These are phyloP conservation scores for Eunapius fragilis DNA, from an alignment of 37 sponge, comb jelly and placozoan genomes.

Conservation along the genomic window DNA sequence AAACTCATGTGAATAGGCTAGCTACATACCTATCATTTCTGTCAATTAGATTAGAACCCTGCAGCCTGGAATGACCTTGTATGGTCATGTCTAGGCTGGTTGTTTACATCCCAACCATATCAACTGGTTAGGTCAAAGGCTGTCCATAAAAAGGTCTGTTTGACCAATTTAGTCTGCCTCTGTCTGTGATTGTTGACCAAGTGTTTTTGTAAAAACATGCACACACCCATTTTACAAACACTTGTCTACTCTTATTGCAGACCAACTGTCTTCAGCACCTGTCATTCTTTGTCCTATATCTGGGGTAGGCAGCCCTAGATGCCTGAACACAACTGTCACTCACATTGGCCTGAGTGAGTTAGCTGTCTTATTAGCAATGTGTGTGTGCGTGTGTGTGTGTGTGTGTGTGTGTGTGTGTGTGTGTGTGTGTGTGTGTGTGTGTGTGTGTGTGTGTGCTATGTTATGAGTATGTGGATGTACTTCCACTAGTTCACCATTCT, in stretches of 20 bases:
- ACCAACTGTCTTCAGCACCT: slow-evolving; percentile 14
- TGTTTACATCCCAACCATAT: not conserved
- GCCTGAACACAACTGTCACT: slow-evolving; percentile 35
- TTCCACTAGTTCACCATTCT: too few relatives aligned
- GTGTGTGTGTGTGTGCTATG: too few relatives aligned
- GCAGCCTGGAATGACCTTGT: not conserved
- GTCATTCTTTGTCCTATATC: slow-evolving; percentile 64
- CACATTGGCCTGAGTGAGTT: slow-evolving; percentile 61
- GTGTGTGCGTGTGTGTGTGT: not conserved
- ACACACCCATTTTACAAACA: not conserved
- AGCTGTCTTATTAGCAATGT: not conserved
- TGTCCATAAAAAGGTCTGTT: not conserved
- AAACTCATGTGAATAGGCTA: not conserved
- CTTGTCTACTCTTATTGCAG: not conserved
- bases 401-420: not conserved
- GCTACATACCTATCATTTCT: not conserved
- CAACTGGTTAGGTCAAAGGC: not conserved
- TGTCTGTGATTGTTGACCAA: not conserved
- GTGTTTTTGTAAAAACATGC: not conserved
- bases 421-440: not conserved
- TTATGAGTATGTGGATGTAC: too few relatives aligned
- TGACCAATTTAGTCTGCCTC: not conserved
- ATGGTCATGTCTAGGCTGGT: not conserved
- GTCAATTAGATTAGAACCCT: not conserved
- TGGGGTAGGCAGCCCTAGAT: slow-evolving; percentile 19